Evolutionary conservation across 2,113 vertebrate genomes (phyloP), one percentile per base, ranked within the genome.

Genomic region (Tauraco erythrolophus): DNA sequence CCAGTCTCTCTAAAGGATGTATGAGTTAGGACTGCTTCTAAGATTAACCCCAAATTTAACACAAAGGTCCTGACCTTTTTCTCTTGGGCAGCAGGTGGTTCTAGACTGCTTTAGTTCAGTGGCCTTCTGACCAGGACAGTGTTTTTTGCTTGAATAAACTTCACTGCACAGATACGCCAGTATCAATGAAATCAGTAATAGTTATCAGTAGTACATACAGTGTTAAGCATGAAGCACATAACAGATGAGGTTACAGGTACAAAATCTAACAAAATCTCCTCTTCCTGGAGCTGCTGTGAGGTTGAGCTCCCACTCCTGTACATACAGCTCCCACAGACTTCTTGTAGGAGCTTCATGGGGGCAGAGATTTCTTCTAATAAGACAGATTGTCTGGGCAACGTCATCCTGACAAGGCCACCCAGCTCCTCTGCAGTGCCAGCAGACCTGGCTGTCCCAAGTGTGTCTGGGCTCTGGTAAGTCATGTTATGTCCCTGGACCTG

Each of bases 261-360:
- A 61, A 87, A 86, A 65, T 18, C 35, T 33, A 72, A 71, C 9
- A 60, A 58, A 54, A 15, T 27, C n/a, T 75, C 18, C 12, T 70
- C 12, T 75, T 70, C 39, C 51, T 75, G 23, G 10, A 43, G 22
- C 27, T 66, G 51, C 14, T 35, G 30, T 28, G 33, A 64, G 10
- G 16, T 25, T 71, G 25, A 81, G 30, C 43, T 92, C 65, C 22
- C 0, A 2, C 22, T 81, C 33, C 23, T 56, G 6, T 33, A 30
- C 0, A 0, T 41, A 39, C 5, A 81, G 41, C 19, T 89, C 19
- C 60, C 18, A 9, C 30, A 60, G 33, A 54, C 24, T 3, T 22
- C 16, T 43, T 28, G 41, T 25, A 18, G 27, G 17, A 71, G 33
- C 69, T 80, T 81, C 60, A 17, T 8, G 11, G 27, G 18, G 13